Conservation (phyloP, 2,888 invertebrate genomes). For the Tinea pellionella region DNA sequence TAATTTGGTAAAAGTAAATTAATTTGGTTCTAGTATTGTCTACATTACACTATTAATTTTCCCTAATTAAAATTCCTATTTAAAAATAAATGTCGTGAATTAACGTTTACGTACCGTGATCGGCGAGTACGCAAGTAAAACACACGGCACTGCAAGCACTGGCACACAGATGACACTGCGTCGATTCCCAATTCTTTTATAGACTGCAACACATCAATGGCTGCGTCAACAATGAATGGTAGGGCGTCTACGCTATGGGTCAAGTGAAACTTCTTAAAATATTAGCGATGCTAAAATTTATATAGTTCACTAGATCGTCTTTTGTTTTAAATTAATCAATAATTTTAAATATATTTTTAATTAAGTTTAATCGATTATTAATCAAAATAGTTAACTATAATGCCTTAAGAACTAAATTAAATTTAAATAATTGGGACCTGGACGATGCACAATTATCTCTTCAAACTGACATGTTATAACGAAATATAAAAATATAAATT, state of each 20-base stretch:
- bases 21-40: too few relatives aligned
- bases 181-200: slow-evolving; percentile 54
- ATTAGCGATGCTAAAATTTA: background rate
- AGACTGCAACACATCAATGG: slow-evolving; percentile 38
- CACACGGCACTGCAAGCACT: slow-evolving; percentile 59
- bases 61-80: too few relatives aligned
- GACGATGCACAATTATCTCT: too few relatives aligned
- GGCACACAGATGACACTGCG: slow-evolving; percentile 49
- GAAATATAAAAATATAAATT: too few relatives aligned
- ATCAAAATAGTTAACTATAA: too few relatives aligned
- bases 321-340: background rate
- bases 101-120: slow-evolving; percentile 3
- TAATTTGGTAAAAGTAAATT: too few relatives aligned
- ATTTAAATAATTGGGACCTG: too few relatives aligned
- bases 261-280: slow-evolving; percentile 2
- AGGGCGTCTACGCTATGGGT: slow-evolving; percentile 1
- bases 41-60: too few relatives aligned
- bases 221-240: slow-evolving; percentile 4
- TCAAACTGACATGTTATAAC: too few relatives aligned
- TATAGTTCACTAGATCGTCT: background rate
- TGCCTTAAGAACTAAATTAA: too few relatives aligned
- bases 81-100: too few relatives aligned
- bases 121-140: slow-evolving; percentile 17
- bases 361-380: background rate
- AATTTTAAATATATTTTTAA: background rate